phyloP scores from a whole-genome alignment of 2,113 vertebrate species.

The Lagopus leucura region DNA sequence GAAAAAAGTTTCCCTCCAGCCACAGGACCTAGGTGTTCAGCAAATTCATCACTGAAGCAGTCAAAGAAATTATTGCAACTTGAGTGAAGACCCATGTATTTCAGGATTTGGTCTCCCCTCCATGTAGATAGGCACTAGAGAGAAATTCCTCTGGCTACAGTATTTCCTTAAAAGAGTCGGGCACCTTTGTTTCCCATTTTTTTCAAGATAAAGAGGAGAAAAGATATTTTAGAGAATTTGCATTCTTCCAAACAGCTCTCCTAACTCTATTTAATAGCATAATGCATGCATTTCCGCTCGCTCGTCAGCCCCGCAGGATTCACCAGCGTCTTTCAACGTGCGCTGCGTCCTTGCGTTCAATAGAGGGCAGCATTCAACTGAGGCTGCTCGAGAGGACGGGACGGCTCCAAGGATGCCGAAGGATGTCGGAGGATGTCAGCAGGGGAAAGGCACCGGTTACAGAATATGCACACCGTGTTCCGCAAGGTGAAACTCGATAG shows the following conservation, averaged over 20 bases:
- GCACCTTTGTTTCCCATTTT: neutral
- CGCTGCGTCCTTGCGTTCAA: conserved; percentile 69
- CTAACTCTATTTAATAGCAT: neutral
- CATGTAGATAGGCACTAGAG: neutral
- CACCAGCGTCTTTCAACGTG: neutral
- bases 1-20: neutral
- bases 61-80: neutral
- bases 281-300: neutral
- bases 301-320: neutral
- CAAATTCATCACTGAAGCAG: neutral
- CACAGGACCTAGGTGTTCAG: neutral
- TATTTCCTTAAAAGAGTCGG: neutral
- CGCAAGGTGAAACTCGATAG: neutral
- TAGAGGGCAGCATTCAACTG: conserved; percentile 83
- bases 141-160: neutral
- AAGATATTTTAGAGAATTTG: neutral
- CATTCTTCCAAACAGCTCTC: neutral
- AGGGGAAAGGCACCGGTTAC: neutral
- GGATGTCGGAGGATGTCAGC: conserved; percentile 47
- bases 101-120: neutral
- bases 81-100: neutral
- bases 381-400: conserved; percentile 42
- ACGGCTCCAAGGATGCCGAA: neutral
- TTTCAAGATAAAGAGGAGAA: neutral
- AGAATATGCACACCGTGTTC: neutral